Evolutionary conservation across 2,797 vertebrate genomes (phyloP).

Genomic region (Poecilia velifera): DNA sequence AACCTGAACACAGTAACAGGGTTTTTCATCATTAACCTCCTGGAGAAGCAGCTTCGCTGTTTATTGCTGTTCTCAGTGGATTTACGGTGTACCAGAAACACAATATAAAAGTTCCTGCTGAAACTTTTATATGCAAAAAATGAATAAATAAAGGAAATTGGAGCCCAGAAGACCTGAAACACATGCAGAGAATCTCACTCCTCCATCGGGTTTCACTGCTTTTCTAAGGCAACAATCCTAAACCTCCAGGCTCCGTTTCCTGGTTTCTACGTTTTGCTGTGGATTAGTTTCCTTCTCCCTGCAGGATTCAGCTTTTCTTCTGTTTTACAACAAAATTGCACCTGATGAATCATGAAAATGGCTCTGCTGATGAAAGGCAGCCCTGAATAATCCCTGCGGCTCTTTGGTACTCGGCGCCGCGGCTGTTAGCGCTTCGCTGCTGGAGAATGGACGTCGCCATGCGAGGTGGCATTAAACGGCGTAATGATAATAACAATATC

Average conservation of each 20-base stretch:
- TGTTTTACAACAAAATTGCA: conserved; percentile 27
- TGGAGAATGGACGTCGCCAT: conserved; percentile 29
- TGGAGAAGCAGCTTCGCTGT: no score
- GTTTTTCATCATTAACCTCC: no score
- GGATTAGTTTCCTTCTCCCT: conserved; percentile 32
- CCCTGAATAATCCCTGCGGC: conserved; percentile 45
- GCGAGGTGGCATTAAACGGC: conserved; percentile 41
- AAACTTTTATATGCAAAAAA: no score
- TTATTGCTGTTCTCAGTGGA: no score
- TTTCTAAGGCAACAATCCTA: background rate
- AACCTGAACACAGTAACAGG: no score
- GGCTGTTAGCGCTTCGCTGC: conserved; percentile 42
- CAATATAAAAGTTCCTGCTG: no score
- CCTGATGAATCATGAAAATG: conserved; percentile 47
- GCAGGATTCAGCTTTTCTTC: conserved; percentile 23
- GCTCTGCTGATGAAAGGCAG: conserved; percentile 44
- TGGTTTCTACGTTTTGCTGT: conserved; percentile 15
- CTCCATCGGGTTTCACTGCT: background rate
- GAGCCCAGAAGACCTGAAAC: background rate
- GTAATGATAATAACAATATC: conserved; percentile 48
- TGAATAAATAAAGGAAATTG: background rate
- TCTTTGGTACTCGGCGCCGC: conserved; percentile 42
- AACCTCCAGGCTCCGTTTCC: background rate
- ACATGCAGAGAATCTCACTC: background rate
- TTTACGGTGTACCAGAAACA: no score